Conservation (phyloP, 2,797 vertebrate species). For the Ambastaia sidthimunki region DNA sequence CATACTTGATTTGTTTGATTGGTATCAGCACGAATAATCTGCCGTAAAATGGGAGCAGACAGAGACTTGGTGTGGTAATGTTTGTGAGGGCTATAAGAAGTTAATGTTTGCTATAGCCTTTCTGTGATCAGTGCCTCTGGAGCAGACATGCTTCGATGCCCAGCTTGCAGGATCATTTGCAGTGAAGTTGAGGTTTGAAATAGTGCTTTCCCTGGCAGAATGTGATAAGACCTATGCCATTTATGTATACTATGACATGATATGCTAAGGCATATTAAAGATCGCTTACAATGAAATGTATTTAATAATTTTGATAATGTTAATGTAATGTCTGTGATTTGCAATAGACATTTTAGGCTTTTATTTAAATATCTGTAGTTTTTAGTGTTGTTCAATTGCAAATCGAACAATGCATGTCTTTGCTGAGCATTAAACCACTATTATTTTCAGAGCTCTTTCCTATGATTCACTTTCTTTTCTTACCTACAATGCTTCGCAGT, state of each 20-base stretch:
- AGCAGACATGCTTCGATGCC: conserved; percentile 56
- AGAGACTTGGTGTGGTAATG: conserved; percentile 44
- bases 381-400: neutral
- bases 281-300: conserved; percentile 30
- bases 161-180: conserved; percentile 61
- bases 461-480: conserved; percentile 4
- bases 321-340: conserved; percentile 31
- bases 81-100: conserved; percentile 65
- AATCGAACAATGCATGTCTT: no score
- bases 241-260: conserved; percentile 54
- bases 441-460: conserved; percentile 4
- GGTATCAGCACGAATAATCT: conserved; percentile 17
- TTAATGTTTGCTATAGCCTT: conserved; percentile 61
- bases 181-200: conserved; percentile 65
- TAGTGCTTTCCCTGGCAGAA: conserved; percentile 61
- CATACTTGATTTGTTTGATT: neutral
- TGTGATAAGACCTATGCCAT: conserved; percentile 60
- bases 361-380: neutral
- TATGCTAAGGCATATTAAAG: conserved; percentile 39
- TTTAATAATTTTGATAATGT: no score
- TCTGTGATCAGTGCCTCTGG: conserved; percentile 61
- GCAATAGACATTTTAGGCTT: conserved; percentile 3
- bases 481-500: neutral
- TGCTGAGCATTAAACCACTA: neutral
- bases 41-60: conserved; percentile 38